phyloP scores from a whole-genome alignment of 2,113 vertebrate genomes.

The Hippoglossus stenolepis region DNA sequence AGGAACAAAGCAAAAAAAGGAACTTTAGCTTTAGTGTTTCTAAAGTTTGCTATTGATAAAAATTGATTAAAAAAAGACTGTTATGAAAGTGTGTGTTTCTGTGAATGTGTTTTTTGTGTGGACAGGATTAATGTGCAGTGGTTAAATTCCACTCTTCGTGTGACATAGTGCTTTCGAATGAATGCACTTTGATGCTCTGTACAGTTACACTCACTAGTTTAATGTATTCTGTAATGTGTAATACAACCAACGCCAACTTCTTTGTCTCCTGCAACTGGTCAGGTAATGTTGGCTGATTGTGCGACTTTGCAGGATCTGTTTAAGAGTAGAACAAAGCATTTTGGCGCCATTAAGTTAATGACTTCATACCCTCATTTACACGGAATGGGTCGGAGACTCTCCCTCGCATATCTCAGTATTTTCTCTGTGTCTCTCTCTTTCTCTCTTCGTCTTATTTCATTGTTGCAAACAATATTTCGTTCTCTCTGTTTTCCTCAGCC shows the following conservation, averaged over 20 bases:
- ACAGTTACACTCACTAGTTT: constrained; percentile 8
- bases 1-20: neutral
- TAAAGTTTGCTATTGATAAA: neutral
- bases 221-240: constrained; percentile 30
- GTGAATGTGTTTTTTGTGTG: neutral
- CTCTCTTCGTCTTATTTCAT: constrained; percentile 31
- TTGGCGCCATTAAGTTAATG: constrained; percentile 37
- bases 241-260: constrained; percentile 5
- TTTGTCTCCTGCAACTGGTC: constrained; percentile 18
- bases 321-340: constrained; percentile 32
- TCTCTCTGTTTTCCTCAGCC: constrained; percentile 19
- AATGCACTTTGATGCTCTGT: constrained; percentile 13
- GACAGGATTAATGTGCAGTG: neutral
- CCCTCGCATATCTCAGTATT: neutral
- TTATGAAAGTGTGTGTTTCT: neutral
- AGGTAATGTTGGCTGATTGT: constrained; percentile 4
- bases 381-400: constrained; percentile 25
- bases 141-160: neutral
- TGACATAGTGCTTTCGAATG: constrained; percentile 11
- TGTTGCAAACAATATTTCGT: constrained; percentile 35
- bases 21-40: neutral
- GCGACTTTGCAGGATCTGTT: constrained; percentile 25
- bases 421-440: neutral
- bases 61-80: no score
- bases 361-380: constrained; percentile 41